Conservation (phyloP, 2,888 invertebrate genomes). For the Tetheella fluctuosa region DNA sequence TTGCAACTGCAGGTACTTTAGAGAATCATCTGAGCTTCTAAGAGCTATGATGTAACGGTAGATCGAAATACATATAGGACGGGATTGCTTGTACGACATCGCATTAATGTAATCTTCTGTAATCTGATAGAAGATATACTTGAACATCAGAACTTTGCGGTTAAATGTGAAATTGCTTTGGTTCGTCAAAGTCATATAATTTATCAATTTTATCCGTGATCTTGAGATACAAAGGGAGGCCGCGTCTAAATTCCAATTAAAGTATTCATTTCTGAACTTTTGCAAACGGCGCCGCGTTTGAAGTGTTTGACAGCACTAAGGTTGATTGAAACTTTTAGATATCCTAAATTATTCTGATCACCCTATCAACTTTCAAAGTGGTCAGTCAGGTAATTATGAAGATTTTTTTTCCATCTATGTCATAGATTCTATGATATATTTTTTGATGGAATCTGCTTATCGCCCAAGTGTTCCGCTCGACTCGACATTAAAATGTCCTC, state of each 20-base stretch:
- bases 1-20: neutral
- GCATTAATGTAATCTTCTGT: neutral
- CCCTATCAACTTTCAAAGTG: neutral
- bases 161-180: neutral
- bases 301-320: conserved; percentile 4
- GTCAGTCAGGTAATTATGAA: neutral
- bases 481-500: too few relatives aligned
- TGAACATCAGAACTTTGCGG: neutral
- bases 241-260: conserved; percentile 1
- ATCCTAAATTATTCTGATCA: neutral
- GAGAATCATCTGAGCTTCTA: neutral
- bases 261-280: conserved; percentile 2
- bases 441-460: too few relatives aligned
- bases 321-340: conserved; percentile 1
- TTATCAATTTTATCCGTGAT: conserved; percentile 1
- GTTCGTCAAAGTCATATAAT: neutral
- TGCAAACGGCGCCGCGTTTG: neutral
- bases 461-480: too few relatives aligned
- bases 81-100: too few relatives aligned
- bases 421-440: too few relatives aligned
- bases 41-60: neutral
- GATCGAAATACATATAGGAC: neutral
- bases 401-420: too few relatives aligned
- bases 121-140: neutral
- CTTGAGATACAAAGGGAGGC: neutral